Base-by-base conservation (phyloP, 2,888 invertebrate genomes). In the Napeogenes inachia region DNA sequence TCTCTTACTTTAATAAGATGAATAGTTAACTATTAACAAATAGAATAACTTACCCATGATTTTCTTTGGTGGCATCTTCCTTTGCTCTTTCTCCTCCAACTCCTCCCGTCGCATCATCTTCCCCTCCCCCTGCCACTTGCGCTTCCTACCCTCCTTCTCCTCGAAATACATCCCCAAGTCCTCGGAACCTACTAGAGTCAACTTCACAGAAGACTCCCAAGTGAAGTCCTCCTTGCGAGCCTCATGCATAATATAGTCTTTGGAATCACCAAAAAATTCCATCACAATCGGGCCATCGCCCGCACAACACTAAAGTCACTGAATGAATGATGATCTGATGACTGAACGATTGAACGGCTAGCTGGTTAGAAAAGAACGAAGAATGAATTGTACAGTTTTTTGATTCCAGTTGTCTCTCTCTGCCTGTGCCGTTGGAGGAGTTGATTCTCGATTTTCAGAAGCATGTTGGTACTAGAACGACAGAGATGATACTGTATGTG, bases 331-430 rank as follows among this genome's bases (percentile, higher is more conserved):
- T 76, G 76, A 71, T 69, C 70, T 73, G 74, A 71, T 75, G 75
- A 74, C 73, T 73, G 75, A 72, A 68, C 64, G 69, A 68, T 10
- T 71, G 73, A 67, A 69, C 12, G 13, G 59, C 64, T 64, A 71
- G 42, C 68, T 76, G 78, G 91, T 95, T 96, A 96, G 89, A 96
- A 96, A 85, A 96, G 93, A 72, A 96, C 96, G 85, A 96, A 96
- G 90, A 96, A 96, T 67, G 95, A 95, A 89, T 96, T 96, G 91
- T 96, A 96, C 81, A 96, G 91, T 86, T 96, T 96, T 89, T 96
- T 96, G 79, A 96, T 95, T 67, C 96, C 96, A 57, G 95, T 95
- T 35, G 95, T 95, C 85, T 96, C 95, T 80, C 95, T 91, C 85
- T 96, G 95, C 77, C 95, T 93, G 82, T 95, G 95, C 81, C 94